Conservation (phyloP, 1,140 invertebrate genomes). For the Penaeus japonicus region DNA sequence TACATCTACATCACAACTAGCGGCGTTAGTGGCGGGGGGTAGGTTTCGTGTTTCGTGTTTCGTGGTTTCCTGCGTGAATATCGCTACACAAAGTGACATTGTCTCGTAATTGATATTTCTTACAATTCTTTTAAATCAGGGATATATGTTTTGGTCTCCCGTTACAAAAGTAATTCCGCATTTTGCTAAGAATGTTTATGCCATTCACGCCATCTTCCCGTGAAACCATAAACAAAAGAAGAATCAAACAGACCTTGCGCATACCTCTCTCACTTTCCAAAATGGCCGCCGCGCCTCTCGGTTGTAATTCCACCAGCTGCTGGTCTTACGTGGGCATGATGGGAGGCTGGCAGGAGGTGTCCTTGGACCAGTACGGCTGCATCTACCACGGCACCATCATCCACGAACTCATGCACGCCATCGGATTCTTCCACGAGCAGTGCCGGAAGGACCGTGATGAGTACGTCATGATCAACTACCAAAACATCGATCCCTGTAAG, state of each 20-base stretch:
- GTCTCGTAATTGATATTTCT: too few species aligned
- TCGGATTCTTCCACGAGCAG: constrained; percentile 42
- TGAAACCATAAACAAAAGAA: too few species aligned
- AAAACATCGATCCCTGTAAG: constrained; percentile 13
- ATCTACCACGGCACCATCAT: constrained; percentile 29
- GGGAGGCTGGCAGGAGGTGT: constrained; percentile 17
- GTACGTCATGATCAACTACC: constrained; percentile 30
- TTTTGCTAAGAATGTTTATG: too few species aligned
- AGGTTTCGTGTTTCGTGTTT: not conserved
- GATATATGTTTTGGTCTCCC: too few species aligned
- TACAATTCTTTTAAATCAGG: too few species aligned
- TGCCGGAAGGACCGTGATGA: constrained; percentile 20
- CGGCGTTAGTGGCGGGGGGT: not conserved
- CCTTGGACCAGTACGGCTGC: constrained; percentile 22
- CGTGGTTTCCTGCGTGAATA: too few species aligned
- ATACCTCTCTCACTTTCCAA: too few species aligned
- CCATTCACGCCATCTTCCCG: too few species aligned
- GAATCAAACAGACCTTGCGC: too few species aligned
- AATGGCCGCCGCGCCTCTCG: too few species aligned
- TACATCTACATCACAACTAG: constrained; percentile 31
- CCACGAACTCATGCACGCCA: constrained; percentile 38
- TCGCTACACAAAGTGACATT: too few species aligned
- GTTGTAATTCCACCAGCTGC: not conserved
- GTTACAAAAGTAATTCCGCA: too few species aligned
- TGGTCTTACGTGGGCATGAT: constrained; percentile 38